Evolutionary conservation across 2,888 invertebrate species (phyloP), one percentile per base, ranked within the genome.

Genomic region (Teleogryllus oceanicus): DNA sequence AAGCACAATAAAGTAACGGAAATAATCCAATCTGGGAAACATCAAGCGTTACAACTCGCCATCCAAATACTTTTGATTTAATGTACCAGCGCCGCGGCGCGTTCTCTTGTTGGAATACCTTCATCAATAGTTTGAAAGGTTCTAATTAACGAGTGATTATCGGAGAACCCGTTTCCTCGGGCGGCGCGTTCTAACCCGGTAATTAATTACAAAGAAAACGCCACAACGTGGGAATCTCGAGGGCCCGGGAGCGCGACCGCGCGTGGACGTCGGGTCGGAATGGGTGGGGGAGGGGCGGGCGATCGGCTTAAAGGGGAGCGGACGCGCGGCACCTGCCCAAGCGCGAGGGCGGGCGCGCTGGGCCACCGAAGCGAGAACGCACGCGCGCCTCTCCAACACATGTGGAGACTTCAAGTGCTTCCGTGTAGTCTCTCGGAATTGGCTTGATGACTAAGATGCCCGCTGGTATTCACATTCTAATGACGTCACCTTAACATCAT

Each of bases 121-220:
- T 62, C 62, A 62, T 62, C 62, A 62, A 62, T 62, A 62, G 11
- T 62, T 62, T 16, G 62, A 62, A 62, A 62, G 62, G 62, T 62
- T 62, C 62, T 62, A 62, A 62, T 62, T 62, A 62, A 62, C 62
- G n/a, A 62, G 62, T 62, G 62, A 62, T 62, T 62, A 62, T 62
- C 62, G 13, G n/a, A 62, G 62, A 62, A 62, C 62, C 62, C n/a
- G 62, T 62, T 62, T 62, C 62, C n/a, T n/a, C 62, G 62, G 62
- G n/a, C 16, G 13, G 62, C n/a, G 62, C n/a, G n/a, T 37, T 37
- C 62, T 62, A 62, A 62, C 16, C n/a, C 62, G 13, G 62, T n/a
- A 62, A 62, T 62, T 62, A 62, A 62, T 62, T 62, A 62, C n/a
- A 62, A 62, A 62, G 62, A 62, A 62, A 62, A n/a, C 62, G n/a